These are phyloP conservation scores for Phenacoccus solenopsis DNA, from an alignment of 1,140 invertebrate species.

Conservation along the genomic window DNA sequence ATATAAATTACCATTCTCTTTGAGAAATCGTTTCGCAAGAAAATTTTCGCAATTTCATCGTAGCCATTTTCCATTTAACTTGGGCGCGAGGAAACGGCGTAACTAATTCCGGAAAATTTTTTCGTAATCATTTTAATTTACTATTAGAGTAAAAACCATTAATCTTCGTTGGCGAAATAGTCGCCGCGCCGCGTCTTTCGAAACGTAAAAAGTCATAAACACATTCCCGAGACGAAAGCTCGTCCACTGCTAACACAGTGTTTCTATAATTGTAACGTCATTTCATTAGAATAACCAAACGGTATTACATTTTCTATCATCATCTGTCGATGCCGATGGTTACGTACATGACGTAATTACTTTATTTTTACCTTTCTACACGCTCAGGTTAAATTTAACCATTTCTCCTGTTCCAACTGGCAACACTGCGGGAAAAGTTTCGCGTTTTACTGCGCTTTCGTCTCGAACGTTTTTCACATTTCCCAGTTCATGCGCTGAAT, in stretches of 20 bases:
- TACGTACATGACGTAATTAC: neutral
- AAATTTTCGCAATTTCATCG: no score
- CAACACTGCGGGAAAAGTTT: neutral
- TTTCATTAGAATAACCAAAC: no score
- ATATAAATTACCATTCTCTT: no score
- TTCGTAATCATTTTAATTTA: neutral
- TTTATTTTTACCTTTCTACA: neutral
- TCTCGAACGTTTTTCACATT: neutral
- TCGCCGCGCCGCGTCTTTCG: neutral
- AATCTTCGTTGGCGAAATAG: no score
- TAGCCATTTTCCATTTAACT: no score
- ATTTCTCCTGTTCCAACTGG: neutral
- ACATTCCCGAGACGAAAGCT: neutral
- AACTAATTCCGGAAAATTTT: neutral
- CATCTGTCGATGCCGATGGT: neutral
- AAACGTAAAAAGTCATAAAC: neutral
- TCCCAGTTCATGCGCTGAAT: neutral
- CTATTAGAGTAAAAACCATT: neutral
- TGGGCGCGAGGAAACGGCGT: no score
- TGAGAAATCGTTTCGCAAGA: no score
- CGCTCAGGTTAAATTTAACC: neutral
- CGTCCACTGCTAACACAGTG: no score
- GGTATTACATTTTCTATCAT: neutral
- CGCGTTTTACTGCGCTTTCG: neutral
- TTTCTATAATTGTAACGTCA: no score